Evolutionary conservation across 1,140 invertebrate species (phyloP), one percentile per base, ranked within the genome.

Genomic region (Galendromus occidentalis): DNA sequence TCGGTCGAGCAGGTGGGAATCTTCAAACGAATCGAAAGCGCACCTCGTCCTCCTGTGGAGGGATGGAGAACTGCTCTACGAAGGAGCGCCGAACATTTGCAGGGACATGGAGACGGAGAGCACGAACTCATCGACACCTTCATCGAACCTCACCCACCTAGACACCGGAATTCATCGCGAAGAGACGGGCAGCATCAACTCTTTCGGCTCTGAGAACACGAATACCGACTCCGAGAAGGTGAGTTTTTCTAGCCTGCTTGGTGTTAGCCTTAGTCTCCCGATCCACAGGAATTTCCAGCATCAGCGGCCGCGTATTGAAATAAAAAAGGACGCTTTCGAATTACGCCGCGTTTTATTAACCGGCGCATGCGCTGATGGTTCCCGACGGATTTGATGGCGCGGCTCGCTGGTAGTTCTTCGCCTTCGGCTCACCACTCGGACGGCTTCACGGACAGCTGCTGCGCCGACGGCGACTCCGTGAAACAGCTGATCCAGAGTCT

Each of bases 201-300:
- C 91, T 1, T 91, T 91, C 72, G 90, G 89, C 30, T 93, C 90
- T n/a, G 87, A 87, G 20, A 91, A 90, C 72, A 94, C 91, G 7
- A 59, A 59, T 22, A 93, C 88, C 0, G 90, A 94, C 77, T 92
- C 88, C 30, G 88, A 92, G 75, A 89, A 90, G 84, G 71, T 71
- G 68, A 22, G 67, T 17, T 25, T 29, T 5, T 63, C 29, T 41
- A 5, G 5, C 44, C 7, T 65, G 2, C 4, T 39, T n/a, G 42
- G 4, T 17, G 1, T 14, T 4, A 17, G 4, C 14, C 12, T 59
- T 22, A 9, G n/a, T n/a, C 14, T 20, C 51, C 5, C 6, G 22
- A 5, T 22, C 4, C 28, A 22, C 4, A 4, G 14, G 7, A 47
- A 14, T 4, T 47, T 47, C 14, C 28, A 47, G 18, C n/a, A n/a